These are phyloP conservation scores for Pimephales promelas DNA, from an alignment of 2,113 vertebrate genomes.

Conservation along the genomic window DNA sequence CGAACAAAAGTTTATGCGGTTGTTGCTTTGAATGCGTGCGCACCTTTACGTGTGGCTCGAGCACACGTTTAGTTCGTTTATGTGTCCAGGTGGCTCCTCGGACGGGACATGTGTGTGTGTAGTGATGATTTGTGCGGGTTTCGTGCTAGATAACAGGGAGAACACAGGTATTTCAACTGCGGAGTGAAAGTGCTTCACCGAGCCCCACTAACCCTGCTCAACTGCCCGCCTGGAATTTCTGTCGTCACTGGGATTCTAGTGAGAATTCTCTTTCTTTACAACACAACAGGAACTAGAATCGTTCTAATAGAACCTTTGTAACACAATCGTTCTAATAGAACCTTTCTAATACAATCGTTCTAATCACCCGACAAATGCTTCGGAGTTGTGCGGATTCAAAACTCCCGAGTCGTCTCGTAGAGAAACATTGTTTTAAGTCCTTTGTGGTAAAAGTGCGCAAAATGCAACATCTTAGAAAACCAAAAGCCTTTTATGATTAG, in stretches of 20 bases:
- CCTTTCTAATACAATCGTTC: too few species aligned
- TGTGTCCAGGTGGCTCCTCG: background rate
- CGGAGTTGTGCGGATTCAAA: background rate
- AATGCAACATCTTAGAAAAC: background rate
- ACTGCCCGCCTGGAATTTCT: background rate
- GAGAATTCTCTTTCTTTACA: background rate
- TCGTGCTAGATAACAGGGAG: background rate
- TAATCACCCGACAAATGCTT: background rate
- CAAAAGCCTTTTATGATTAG: background rate
- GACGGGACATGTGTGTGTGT: background rate
- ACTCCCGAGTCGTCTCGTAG: background rate
- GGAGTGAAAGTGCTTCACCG: background rate
- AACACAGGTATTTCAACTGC: background rate
- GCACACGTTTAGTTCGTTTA: background rate
- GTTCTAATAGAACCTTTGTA: too few species aligned
- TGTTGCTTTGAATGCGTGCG: background rate
- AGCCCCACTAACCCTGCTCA: background rate
- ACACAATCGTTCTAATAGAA: too few species aligned
- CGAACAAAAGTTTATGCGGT: constrained; percentile 33
- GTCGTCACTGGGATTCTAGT: background rate
- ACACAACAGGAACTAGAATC: background rate
- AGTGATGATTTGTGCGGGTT: background rate
- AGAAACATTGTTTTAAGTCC: background rate
- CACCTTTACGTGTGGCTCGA: background rate
- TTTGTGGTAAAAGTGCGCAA: background rate